phyloP scores from a whole-genome alignment of 2,888 invertebrate genomes.

The Drosophila niveifrons region DNA sequence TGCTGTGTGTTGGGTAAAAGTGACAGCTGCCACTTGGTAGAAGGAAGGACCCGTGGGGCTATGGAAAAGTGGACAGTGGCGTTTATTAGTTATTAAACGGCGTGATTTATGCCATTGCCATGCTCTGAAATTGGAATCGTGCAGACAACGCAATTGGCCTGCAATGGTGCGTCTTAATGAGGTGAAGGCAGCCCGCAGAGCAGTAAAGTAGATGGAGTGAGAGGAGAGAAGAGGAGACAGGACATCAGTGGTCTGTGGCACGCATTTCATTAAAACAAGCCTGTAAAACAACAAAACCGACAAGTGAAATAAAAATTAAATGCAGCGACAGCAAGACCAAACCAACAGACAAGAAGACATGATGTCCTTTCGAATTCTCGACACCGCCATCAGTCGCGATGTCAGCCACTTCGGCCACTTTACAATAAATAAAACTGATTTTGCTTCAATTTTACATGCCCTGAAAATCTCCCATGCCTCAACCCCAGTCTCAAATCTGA shows the following conservation, averaged over 20 bases:
- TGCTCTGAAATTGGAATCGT: conserved; percentile 30
- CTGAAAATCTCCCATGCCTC: not conserved
- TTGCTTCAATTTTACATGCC: conserved; percentile 35
- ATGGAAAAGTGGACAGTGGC: conserved; percentile 36
- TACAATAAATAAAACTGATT: conserved; percentile 36
- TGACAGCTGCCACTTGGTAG: conserved; percentile 84
- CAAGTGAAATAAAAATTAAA: conserved; percentile 48
- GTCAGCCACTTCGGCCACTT: not conserved
- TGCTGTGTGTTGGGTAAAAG: conserved; percentile 59
- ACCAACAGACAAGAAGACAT: conserved; percentile 26
- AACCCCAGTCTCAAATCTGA: conserved; percentile 13
- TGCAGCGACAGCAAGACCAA: conserved; percentile 38
- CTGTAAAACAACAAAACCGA: conserved; percentile 43
- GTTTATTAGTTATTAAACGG: conserved; percentile 78
- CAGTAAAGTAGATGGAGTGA: not conserved
- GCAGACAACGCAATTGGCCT: conserved; percentile 56
- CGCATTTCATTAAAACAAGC: conserved; percentile 57
- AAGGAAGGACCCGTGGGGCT: conserved; percentile 37
- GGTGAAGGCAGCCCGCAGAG: conserved; percentile 39
- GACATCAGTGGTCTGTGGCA: conserved; percentile 49
- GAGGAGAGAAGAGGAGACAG: not conserved
- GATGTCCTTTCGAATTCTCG: conserved; percentile 33
- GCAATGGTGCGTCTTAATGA: conserved; percentile 64
- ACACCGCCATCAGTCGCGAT: conserved; percentile 33
- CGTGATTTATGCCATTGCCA: conserved; percentile 66